Evolutionary conservation across 2,888 invertebrate species (phyloP), one percentile per base, ranked within the genome.

Genomic region (Trachelus troglodyta): DNA sequence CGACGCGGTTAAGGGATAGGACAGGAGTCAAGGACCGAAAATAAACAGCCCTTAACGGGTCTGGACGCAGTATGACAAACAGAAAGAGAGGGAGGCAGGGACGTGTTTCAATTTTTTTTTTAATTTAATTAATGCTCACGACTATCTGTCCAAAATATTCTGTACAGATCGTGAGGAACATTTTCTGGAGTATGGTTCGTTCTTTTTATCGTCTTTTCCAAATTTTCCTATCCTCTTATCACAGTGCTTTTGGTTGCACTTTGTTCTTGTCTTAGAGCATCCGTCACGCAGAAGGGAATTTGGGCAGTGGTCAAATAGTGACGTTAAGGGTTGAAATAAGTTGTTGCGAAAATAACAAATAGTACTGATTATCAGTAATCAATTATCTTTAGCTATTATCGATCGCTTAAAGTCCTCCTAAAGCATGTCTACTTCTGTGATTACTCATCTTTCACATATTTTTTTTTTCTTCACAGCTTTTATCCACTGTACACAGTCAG

Each of bases 11-110:
- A 34, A 69, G 71, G 74, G 12, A 56, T 77, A 40, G 69, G 40
- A 80, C 69, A 34, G 74, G 37, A 76, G 79, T 74, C 75, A 69
- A 75, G 73, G 75, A 76, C 73, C 30, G 74, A 79, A 77, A 75
- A 79, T 73, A 77, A 75, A 79, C 71, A 79, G 78, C 74, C 76
- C 77, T 79, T 79, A 75, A 78, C 73, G 69, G 71, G 56, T 31
- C 75, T 69, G 71, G 69, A 75, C 33, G 74, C 11, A 34, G 76
- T 76, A 71, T 77, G 71, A 77, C 35, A 71, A 31, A 33, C 23
- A 40, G 73, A 68, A 37, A 11, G 74, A 77, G 12, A 31, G 34
- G 23, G 34, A 73, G 69, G 15, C 11, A 30, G 56, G 15, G 56
- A 23, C 0, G 23, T 56, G 23, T 56, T 56, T 56, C 23, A 56